Base-by-base conservation (phyloP, 2,797 vertebrate genomes). In the Darevskia mixta region DNA sequence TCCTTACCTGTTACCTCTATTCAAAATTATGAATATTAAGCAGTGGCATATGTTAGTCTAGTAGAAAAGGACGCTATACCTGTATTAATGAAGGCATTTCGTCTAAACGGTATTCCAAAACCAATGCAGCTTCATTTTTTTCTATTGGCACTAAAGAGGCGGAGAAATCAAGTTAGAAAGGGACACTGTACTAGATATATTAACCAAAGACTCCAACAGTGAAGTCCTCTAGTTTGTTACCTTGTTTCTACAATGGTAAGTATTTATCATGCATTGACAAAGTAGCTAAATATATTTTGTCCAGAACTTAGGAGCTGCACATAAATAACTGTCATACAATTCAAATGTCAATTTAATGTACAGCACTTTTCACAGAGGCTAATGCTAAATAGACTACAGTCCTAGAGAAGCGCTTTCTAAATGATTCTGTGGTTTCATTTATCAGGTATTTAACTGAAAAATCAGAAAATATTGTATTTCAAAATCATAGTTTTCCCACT, bases 31-130 rank as follows among this genome's bases (percentile, higher is more conserved):
- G 29, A 11, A 35, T 18, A 55, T 64, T 69, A 20, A 6, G 20
- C 80, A 69, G n/a, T 84, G 1, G 87, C 82, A 93, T 88, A n/a
- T 3, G 0, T 0, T 43, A 0, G 67, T 87, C 72, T 79, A 90
- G 64, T 73, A 5, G 83, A 90, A 88, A 86, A 2, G 0, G 85
- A 84, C 6, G 69, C 79, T 27, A 87, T 1, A 96, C 95, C 95
- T 86, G 91, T 38, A 95, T 45, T 89, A 95, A 91, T 91, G 95
- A 93, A 90, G 94, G 93, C 66, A 92, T 61, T 15, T 85, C 91
- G 83, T 49, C 80, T 32, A 82, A 76, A 91, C 87, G 58, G 0
- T 90, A 93, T 91, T 91, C 77, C 0, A 0, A 89, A 80, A 86
- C 4, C 86, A 77, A 18, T 38, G 18, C 11, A 49, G 45, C 66